These are phyloP conservation scores for Pygathrix nemaeus DNA, from an alignment of 2,113 vertebrate species.

Conservation along the genomic window DNA sequence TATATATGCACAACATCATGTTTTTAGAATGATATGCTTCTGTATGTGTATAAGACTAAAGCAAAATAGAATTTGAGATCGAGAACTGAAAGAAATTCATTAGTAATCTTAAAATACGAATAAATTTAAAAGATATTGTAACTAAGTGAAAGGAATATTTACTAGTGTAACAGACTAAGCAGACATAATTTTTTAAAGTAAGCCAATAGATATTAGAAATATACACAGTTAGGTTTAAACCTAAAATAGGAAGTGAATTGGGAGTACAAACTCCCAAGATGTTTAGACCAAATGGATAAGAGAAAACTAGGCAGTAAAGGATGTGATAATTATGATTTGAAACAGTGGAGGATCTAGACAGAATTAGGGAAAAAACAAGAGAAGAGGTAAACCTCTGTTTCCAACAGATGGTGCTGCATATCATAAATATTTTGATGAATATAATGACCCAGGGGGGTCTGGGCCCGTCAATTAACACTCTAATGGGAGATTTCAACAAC, in stretches of 20 bases:
- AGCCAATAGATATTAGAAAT: not conserved
- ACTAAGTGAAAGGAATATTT: not conserved
- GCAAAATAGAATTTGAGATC: slow-evolving; percentile 33
- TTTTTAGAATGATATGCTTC: not conserved
- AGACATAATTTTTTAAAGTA: not conserved
- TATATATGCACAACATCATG: not conserved
- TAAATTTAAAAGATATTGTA: slow-evolving; percentile 21
- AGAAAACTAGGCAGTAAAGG: not conserved
- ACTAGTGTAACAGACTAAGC: not conserved
- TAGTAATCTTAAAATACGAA: slow-evolving; percentile 1
- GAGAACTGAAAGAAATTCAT: slow-evolving; percentile 21
- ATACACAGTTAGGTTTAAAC: not conserved
- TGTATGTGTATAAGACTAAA: not conserved
- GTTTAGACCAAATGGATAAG: not conserved
- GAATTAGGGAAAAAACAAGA: not conserved
- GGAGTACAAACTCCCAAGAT: not conserved
- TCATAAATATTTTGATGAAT: slow-evolving; percentile 25
- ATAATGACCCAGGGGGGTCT: slow-evolving; percentile 17
- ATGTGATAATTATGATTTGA: not conserved
- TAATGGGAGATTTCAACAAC: not conserved
- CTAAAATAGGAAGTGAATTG: not conserved
- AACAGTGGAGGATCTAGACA: not conserved
- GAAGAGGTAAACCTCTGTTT: not conserved
- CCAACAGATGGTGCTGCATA: slow-evolving; percentile 2
- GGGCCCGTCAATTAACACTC: not conserved